phyloP scores from a whole-genome alignment of 2,797 vertebrate genomes.

The Ficedula albicollis region DNA sequence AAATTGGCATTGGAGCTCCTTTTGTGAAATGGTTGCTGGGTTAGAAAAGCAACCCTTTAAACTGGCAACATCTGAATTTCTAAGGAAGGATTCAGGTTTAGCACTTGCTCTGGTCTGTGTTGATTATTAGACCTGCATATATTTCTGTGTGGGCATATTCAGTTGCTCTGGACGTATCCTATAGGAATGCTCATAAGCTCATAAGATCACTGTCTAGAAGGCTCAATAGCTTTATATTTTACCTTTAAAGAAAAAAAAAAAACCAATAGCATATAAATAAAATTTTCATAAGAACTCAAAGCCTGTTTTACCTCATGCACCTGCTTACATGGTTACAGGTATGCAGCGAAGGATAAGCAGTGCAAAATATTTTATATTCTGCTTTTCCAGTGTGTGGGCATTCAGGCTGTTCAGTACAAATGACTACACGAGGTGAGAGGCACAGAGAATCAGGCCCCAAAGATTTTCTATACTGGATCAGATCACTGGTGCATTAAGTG shows the following conservation, averaged over 20 bases:
- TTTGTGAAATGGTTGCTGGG: slow-evolving; percentile 32
- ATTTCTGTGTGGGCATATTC: neutral
- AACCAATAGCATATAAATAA: neutral
- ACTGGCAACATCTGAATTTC: neutral
- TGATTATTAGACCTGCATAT: neutral
- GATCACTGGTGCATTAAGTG: slow-evolving; percentile 62
- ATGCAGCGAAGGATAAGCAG: neutral
- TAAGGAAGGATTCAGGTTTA: neutral
- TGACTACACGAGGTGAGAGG: slow-evolving; percentile 55
- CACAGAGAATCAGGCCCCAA: slow-evolving; percentile 50
- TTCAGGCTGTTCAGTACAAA: slow-evolving; percentile 45
- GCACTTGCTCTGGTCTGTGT: neutral
- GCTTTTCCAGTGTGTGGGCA: neutral
- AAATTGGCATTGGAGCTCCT: slow-evolving; percentile 12
- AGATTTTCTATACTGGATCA: slow-evolving; percentile 62
- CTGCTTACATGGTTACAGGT: neutral
- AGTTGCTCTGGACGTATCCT: neutral
- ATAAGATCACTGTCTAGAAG: neutral
- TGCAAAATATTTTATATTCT: slow-evolving; percentile 7
- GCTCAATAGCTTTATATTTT: neutral
- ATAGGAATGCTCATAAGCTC: neutral
- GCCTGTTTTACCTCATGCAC: neutral
- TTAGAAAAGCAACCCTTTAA: slow-evolving; percentile 9
- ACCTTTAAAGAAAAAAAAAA: neutral
- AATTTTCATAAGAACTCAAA: neutral